Evolutionary conservation across 2,797 vertebrate genomes (phyloP).

Genomic region (Meriones psammophilus): DNA sequence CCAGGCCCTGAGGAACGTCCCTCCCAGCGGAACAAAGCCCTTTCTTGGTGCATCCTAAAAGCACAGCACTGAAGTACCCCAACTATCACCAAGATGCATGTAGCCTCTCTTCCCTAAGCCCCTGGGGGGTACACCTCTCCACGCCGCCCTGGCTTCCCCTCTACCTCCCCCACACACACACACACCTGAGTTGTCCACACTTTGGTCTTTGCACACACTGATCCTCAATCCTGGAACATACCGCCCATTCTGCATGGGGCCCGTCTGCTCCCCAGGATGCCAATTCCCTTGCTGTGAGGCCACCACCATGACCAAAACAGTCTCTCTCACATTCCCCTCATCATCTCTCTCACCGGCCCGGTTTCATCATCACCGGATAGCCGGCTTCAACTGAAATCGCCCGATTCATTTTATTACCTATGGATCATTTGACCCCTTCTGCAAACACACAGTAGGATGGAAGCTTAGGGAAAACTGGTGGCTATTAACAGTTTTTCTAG

Average conservation of each 20-base stretch:
- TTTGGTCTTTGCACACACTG: not conserved
- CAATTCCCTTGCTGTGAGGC: not conserved
- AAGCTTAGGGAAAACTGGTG: not conserved
- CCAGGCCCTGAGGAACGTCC: not conserved
- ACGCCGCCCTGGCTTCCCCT: not conserved
- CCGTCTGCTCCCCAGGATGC: not conserved
- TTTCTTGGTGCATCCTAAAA: not conserved
- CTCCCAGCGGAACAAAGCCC: not conserved
- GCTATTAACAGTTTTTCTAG: not conserved
- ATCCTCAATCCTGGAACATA: not conserved
- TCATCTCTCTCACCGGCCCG: not conserved
- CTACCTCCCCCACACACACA: not conserved
- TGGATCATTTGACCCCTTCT: not conserved
- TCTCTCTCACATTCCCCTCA: not conserved
- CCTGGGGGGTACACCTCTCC: not conserved
- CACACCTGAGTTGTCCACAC: not conserved
- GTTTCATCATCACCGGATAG: not conserved
- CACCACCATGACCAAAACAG: not conserved
- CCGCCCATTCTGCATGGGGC: not conserved
- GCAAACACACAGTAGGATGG: not conserved
- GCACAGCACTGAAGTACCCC: not conserved
- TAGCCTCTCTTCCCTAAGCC: not conserved
- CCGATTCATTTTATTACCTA: not conserved
- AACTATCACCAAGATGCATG: not conserved
- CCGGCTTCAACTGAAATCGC: not conserved